Conservation (phyloP, 2,113 vertebrate genomes). For the Semicossyphus pulcher region DNA sequence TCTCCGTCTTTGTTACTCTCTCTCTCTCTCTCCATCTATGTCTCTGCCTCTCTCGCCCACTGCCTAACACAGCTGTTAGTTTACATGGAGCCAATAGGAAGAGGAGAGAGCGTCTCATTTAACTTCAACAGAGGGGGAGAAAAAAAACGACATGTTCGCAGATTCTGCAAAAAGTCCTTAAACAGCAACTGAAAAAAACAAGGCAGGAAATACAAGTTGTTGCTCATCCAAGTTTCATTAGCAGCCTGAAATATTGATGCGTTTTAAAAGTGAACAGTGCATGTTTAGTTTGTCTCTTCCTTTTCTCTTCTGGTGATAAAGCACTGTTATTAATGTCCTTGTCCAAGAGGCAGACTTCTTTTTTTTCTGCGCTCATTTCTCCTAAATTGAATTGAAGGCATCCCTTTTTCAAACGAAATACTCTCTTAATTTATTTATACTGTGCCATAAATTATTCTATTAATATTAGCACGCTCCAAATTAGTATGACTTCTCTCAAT, state of each 20-base stretch:
- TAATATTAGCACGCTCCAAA: conserved; percentile 87
- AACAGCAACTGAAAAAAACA: conserved; percentile 74
- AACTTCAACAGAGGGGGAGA: neutral
- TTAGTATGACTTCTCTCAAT: conserved; percentile 81
- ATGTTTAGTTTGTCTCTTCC: conserved; percentile 76
- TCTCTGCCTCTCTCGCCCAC: conserved; percentile 35
- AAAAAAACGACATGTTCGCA: conserved; percentile 19
- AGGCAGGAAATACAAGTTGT: conserved; percentile 72
- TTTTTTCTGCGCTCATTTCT: conserved; percentile 58
- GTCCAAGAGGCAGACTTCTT: conserved; percentile 69
- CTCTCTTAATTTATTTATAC: conserved; percentile 88
- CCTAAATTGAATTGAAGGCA: conserved; percentile 82
- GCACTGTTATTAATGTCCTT: conserved; percentile 79
- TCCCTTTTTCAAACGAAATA: conserved; percentile 85
- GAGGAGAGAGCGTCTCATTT: conserved; percentile 41
- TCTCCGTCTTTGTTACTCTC: conserved; percentile 53
- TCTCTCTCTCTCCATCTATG: conserved; percentile 28
- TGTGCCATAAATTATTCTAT: conserved; percentile 87
- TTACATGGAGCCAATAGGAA: conserved; percentile 58
- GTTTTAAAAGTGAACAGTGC: conserved; percentile 76
- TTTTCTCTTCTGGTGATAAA: conserved; percentile 66
- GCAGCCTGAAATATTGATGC: conserved; percentile 80
- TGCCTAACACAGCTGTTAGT: conserved; percentile 58
- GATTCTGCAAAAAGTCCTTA: conserved; percentile 63
- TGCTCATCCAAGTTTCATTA: conserved; percentile 79